Evolutionary conservation across 2,888 invertebrate genomes (phyloP).

Genomic region (Mesorhabditis sp.): DNA sequence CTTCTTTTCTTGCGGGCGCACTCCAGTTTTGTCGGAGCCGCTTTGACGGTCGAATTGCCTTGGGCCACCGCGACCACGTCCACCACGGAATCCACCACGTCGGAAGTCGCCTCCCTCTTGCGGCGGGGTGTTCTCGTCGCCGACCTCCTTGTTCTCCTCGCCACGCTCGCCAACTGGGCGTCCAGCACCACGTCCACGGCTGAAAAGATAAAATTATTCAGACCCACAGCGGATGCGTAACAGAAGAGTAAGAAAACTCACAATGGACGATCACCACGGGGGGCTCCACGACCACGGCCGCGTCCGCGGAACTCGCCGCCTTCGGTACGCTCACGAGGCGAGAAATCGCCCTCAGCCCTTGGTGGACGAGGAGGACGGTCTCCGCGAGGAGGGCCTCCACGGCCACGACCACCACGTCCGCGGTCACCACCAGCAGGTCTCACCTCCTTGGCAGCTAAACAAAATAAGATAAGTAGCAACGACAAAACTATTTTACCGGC

Average conservation of each 20-base stretch:
- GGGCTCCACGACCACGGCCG: constrained; percentile 35
- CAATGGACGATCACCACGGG: constrained; percentile 30
- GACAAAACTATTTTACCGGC: not conserved
- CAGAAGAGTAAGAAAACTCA: constrained; percentile 7
- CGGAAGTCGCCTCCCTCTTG: constrained; percentile 17
- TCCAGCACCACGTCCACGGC: constrained; percentile 24
- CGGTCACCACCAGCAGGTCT: constrained; percentile 27
- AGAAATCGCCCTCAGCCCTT: constrained; percentile 19
- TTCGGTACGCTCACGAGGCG: constrained; percentile 16
- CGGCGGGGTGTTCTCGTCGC: constrained; percentile 13
- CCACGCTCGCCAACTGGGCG: constrained; percentile 23
- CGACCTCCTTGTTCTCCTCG: constrained; percentile 13
- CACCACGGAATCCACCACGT: constrained; percentile 27
- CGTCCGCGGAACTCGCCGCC: constrained; percentile 26
- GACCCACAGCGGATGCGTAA: not conserved
- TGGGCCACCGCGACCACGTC: constrained; percentile 23
- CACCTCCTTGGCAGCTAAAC: constrained; percentile 19
- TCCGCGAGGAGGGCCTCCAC: constrained; percentile 32
- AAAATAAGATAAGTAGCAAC: not conserved
- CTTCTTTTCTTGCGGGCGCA: constrained; percentile 45
- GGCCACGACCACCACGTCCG: constrained; percentile 43
- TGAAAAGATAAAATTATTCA: constrained; percentile 15
- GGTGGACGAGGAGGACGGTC: constrained; percentile 13
- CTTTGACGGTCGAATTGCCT: constrained; percentile 48
- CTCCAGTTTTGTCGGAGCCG: constrained; percentile 51